phyloP scores from a whole-genome alignment of 2,888 invertebrate genomes.

The Bhutanitis thaidina region DNA sequence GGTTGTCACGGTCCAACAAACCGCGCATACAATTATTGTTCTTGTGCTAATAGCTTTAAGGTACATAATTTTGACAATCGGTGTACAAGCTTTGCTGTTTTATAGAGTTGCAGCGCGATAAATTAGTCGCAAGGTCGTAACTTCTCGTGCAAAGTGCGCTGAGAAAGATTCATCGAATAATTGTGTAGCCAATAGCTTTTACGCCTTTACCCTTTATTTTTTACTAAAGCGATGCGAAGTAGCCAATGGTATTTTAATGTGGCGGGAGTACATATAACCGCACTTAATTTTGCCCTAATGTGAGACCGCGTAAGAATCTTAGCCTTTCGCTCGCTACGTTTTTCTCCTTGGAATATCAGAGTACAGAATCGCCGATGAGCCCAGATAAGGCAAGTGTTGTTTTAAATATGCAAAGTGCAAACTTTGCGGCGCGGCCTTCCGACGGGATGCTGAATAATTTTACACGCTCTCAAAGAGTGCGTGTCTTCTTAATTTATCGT shows the following conservation, averaged over 20 bases:
- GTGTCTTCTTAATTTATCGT: slow-evolving; percentile 64
- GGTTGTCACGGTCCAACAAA: neutral
- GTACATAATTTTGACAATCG: slow-evolving; percentile 20
- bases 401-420: slow-evolving; percentile 77
- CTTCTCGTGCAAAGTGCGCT: slow-evolving; percentile 41
- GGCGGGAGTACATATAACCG: slow-evolving; percentile 72
- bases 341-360: slow-evolving; percentile 64
- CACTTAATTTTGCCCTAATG: slow-evolving; percentile 79
- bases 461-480: slow-evolving; percentile 74
- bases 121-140: slow-evolving; percentile 44
- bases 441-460: slow-evolving; percentile 75
- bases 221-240: slow-evolving; percentile 55
- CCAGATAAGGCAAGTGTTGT: slow-evolving; percentile 72
- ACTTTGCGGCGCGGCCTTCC: slow-evolving; percentile 64
- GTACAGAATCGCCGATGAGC: slow-evolving; percentile 70
- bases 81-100: slow-evolving; percentile 27
- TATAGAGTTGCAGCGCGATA: slow-evolving; percentile 36
- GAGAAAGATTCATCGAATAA: slow-evolving; percentile 59
- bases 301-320: slow-evolving; percentile 60
- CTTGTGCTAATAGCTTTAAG: slow-evolving; percentile 11
- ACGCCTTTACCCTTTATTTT: slow-evolving; percentile 47
- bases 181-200: slow-evolving; percentile 60
- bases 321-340: slow-evolving; percentile 52
- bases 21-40: neutral
- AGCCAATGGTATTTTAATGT: slow-evolving; percentile 74